phyloP scores from a whole-genome alignment of 2,797 vertebrate genomes.

The Streptopelia turtur region DNA sequence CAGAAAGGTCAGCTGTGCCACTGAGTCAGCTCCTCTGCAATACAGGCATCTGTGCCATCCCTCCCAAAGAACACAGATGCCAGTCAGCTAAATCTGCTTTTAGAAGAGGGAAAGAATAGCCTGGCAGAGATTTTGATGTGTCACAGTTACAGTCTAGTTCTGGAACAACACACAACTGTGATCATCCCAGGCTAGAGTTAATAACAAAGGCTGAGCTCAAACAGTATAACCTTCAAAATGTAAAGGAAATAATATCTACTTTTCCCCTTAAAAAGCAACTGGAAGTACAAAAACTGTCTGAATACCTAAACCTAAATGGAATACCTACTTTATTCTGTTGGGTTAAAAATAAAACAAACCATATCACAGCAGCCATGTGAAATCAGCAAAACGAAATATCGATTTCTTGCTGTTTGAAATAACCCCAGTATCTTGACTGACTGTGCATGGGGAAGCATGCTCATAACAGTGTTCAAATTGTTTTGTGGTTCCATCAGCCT shows the following conservation, averaged over 20 bases:
- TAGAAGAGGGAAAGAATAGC: background rate
- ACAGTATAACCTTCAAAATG: background rate
- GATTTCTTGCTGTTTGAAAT: background rate
- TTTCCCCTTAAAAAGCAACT: background rate
- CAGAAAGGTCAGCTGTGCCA: background rate
- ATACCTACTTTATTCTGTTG: background rate
- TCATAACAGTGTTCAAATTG: background rate
- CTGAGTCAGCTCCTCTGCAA: background rate
- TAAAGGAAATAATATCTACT: background rate
- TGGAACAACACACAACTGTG: background rate
- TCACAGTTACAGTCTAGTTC: background rate
- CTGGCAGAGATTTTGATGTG: background rate
- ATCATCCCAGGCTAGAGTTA: background rate
- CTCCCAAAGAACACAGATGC: constrained; percentile 1
- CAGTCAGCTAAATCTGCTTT: constrained; percentile 33
- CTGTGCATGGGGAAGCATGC: background rate
- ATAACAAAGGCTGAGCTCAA: constrained; percentile 9
- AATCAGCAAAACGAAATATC: background rate
- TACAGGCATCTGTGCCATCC: background rate
- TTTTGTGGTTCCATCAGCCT: background rate
- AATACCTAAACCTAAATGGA: background rate
- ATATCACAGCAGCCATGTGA: background rate
- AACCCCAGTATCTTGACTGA: background rate
- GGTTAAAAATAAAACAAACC: background rate
- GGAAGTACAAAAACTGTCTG: background rate